A percentile compares a stretch with the other conserved stretches of the same genome.
phyloP scores from a whole-genome alignment of 2,797 vertebrate genomes.

The Falco concolor region DNA sequence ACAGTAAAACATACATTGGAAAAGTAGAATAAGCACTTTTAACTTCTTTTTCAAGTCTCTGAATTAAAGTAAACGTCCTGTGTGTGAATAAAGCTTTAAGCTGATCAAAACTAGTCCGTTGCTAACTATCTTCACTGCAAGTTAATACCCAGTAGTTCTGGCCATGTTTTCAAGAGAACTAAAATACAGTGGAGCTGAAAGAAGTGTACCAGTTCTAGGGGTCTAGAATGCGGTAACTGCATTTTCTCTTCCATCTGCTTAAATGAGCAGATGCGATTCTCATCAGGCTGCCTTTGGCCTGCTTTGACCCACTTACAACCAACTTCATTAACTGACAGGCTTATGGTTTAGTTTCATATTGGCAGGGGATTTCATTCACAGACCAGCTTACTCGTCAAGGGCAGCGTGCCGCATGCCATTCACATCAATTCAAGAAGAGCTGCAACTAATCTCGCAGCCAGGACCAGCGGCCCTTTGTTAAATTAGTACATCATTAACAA shows the following conservation, averaged over 20 bases:
- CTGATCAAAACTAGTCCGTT: background rate
- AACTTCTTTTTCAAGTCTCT: background rate
- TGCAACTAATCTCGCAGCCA: background rate
- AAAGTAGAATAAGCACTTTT: background rate
- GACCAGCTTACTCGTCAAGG: background rate
- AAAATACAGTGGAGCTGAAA: background rate
- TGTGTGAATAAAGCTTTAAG: background rate
- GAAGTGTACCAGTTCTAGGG: background rate
- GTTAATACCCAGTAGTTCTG: background rate
- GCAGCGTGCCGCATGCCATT: fast-evolving
- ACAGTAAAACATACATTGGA: background rate
- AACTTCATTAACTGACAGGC: background rate
- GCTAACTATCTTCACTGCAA: background rate
- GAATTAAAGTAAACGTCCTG: background rate
- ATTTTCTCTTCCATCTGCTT: background rate
- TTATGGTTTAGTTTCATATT: background rate
- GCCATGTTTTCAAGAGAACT: background rate
- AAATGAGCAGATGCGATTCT: background rate
- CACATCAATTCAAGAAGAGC: background rate
- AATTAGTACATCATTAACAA: background rate
- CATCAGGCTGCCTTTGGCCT: background rate
- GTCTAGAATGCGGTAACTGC: background rate
- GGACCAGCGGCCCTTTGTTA: background rate
- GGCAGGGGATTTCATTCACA: background rate
- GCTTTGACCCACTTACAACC: background rate